phyloP scores from a whole-genome alignment of 2,797 vertebrate species.

The Sebastes kiyomatsui region DNA sequence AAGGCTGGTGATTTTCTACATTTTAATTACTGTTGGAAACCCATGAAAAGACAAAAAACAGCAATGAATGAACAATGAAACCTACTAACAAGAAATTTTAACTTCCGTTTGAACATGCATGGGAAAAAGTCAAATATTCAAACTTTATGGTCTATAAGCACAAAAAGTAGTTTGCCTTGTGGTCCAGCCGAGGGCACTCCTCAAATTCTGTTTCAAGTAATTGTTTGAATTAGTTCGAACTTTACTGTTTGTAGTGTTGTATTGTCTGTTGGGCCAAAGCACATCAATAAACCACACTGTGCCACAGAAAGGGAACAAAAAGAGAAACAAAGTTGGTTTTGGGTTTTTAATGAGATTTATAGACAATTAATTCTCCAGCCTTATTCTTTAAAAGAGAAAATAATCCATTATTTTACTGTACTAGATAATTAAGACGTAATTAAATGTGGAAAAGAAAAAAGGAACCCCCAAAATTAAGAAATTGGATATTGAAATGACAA shows the following conservation, averaged over 20 bases:
- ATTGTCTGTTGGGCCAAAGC: not conserved
- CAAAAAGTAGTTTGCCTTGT: too few relatives aligned
- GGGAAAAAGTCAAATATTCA: too few relatives aligned
- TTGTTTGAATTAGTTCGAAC: not conserved
- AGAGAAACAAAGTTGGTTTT: not conserved
- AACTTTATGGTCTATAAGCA: too few relatives aligned
- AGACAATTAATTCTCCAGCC: not conserved
- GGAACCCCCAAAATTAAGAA: not conserved
- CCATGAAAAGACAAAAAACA: not conserved
- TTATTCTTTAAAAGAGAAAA: not conserved
- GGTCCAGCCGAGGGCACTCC: too few relatives aligned
- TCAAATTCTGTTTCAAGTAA: not conserved
- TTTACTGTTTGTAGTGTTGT: not conserved
- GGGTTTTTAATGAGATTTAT: not conserved
- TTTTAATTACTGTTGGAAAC: not conserved
- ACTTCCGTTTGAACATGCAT: too few relatives aligned
- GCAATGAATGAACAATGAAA: not conserved
- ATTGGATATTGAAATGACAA: not conserved
- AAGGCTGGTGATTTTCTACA: too few relatives aligned
- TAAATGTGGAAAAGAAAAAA: not conserved
- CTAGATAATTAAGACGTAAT: not conserved
- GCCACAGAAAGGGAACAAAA: not conserved
- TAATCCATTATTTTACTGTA: not conserved
- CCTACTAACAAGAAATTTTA: not conserved
- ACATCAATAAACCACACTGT: not conserved